Percentiles rank a stretch among this genome's conserved stretches.
phyloP scores from a whole-genome alignment of 2,113 vertebrate genomes.

The Lamprotornis superbus region DNA sequence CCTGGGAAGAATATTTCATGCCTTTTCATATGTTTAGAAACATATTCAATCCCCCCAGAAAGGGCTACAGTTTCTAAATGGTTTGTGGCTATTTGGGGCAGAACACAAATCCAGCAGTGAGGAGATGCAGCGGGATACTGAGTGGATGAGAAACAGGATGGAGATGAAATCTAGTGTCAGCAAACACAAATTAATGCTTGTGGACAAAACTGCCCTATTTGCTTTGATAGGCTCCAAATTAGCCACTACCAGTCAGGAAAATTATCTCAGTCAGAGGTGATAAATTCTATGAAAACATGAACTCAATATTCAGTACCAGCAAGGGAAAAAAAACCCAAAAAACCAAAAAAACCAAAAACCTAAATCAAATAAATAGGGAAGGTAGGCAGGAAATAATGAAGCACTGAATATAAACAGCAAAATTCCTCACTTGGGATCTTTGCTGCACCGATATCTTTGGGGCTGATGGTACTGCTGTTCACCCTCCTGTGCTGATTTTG shows the following conservation, averaged over 20 bases:
- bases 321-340: background rate
- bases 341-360: background rate
- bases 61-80: background rate
- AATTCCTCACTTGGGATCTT: background rate
- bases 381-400: background rate
- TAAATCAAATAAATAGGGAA: background rate
- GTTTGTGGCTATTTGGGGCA: background rate
- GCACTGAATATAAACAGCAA: background rate
- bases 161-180: background rate
- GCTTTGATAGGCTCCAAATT: background rate
- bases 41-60: background rate
- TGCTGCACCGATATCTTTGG: background rate
- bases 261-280: background rate
- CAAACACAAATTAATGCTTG: background rate
- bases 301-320: background rate
- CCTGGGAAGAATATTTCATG: background rate
- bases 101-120: background rate
- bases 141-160: background rate
- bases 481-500: background rate
- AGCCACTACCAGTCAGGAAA: background rate
- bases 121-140: background rate
- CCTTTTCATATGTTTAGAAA: background rate
- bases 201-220: background rate
- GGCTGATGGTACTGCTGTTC: background rate
- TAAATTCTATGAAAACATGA: background rate